Evolutionary conservation across 2,888 invertebrate genomes (phyloP).

Genomic region (Cryptosula pallasiana): DNA sequence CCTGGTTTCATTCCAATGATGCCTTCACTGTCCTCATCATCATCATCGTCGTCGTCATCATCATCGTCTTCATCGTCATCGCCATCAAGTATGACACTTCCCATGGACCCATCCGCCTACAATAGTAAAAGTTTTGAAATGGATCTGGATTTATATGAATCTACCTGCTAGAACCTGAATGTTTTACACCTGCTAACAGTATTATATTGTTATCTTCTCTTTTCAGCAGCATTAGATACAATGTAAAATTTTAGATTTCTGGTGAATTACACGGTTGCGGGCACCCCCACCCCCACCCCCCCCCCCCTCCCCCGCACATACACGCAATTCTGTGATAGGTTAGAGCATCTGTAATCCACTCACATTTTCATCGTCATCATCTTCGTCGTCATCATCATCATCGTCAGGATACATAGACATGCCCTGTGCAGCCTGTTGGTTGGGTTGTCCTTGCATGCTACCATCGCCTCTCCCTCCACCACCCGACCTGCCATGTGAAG

Average conservation of each 20-base stretch:
- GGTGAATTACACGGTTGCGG: too few species aligned
- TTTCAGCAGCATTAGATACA: too few species aligned
- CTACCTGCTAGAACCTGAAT: too few species aligned
- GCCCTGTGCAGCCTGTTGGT: constrained; percentile 1
- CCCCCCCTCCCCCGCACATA: too few species aligned
- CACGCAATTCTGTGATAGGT: too few species aligned
- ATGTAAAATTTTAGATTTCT: too few species aligned
- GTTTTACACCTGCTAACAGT: too few species aligned
- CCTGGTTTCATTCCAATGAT: background rate
- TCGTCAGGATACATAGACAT: constrained; percentile 24
- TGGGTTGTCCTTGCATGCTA: background rate
- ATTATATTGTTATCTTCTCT: too few species aligned
- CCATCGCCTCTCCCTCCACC: background rate
- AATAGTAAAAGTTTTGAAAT: too few species aligned
- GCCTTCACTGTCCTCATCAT: background rate
- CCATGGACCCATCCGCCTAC: constrained; percentile 12
- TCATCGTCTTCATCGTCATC: constrained; percentile 24
- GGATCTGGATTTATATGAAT: too few species aligned
- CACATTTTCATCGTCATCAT: constrained; percentile 21
- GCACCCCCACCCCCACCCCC: too few species aligned
- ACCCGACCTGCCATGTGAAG: background rate
- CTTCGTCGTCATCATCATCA: constrained; percentile 19
- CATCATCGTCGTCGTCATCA: constrained; percentile 20
- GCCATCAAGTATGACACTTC: constrained; percentile 1
- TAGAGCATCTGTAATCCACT: too few species aligned